Base-by-base conservation (phyloP, 2,797 vertebrate genomes). In the Hirundo rustica region DNA sequence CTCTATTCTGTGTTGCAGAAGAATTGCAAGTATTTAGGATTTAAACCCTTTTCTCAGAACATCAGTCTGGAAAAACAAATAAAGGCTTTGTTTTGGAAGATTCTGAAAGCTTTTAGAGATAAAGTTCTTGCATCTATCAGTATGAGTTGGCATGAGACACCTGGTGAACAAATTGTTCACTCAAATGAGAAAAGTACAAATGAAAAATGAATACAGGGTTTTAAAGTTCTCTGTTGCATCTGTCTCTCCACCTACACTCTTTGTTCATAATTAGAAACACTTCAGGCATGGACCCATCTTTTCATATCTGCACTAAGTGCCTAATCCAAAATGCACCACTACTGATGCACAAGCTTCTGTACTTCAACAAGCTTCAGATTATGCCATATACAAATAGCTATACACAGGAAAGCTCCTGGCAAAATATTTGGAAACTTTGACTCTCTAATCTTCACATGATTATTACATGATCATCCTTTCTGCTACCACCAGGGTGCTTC, bases 21-120 rank as follows among this genome's bases (percentile, higher is more conserved):
- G 80, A 96, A 95, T 51, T 93, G 83, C 58, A 90, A 95, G 83
- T 55, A 20, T 68, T 91, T 79, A 68, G 88, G 80, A 96, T 95
- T 95, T 95, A 94, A 95, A 88, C 17, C 14, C 75, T 89, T 84
- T 88, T 64, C 60, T 88, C 70, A 78, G 89, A 91, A 84, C 29
- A 66, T 57, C 72, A 85, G 30, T 27, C 53, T 71, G 66, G 50
- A 90, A 73, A 72, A 92, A 68, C 0, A 3, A 94, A 79, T 64
- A 80, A 81, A 86, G 40, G 23, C 54, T 88, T 93, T n/a, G n/a
- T n/a, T n/a, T n/a, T n/a, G n/a, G n/a, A n/a, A n/a, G n/a, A n/a
- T n/a, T 93, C 32, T 67, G 58, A 88, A 88, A 89, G 55, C 61
- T 94, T 91, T 85, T 89, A 78, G 64, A 93, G 96, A 73, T 12